Evolutionary conservation across 2,888 invertebrate genomes (phyloP).

Genomic region (Panzeria rudis): DNA sequence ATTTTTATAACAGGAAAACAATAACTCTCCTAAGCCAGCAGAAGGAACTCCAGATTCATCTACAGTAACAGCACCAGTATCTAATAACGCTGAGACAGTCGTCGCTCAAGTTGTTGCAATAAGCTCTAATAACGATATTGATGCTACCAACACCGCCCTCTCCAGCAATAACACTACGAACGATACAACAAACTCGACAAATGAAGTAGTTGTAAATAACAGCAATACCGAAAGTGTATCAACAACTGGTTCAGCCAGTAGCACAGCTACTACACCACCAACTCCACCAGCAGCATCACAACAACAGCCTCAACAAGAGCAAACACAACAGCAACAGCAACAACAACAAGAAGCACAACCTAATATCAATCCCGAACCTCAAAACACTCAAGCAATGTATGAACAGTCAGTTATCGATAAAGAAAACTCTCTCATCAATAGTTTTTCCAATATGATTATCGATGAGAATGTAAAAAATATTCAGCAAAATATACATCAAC

Average conservation of each 20-base stretch:
- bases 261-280: slow-evolving; percentile 75
- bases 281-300: slow-evolving; percentile 64
- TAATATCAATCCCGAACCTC: slow-evolving; percentile 75
- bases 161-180: slow-evolving; percentile 58
- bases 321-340: slow-evolving; percentile 68
- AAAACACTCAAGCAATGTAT: slow-evolving; percentile 81
- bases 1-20: slow-evolving; percentile 65
- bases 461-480: slow-evolving; percentile 82
- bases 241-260: slow-evolving; percentile 74
- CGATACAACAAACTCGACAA: slow-evolving; percentile 63
- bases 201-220: slow-evolving; percentile 42
- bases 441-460: slow-evolving; percentile 83
- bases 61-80: slow-evolving; percentile 58
- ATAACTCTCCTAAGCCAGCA: slow-evolving; percentile 70
- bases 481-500: slow-evolving; percentile 76
- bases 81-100: slow-evolving; percentile 33
- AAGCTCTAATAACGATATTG: slow-evolving; percentile 57
- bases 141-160: slow-evolving; percentile 38
- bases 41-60: slow-evolving; percentile 43
- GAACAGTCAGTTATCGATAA: slow-evolving; percentile 83
- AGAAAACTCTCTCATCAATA: slow-evolving; percentile 83
- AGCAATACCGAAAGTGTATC: slow-evolving; percentile 74
- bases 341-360: slow-evolving; percentile 70
- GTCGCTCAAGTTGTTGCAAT: slow-evolving; percentile 60
- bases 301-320: slow-evolving; percentile 59